Conservation (phyloP, 1,140 invertebrate genomes). For the Musca vetustissima region DNA sequence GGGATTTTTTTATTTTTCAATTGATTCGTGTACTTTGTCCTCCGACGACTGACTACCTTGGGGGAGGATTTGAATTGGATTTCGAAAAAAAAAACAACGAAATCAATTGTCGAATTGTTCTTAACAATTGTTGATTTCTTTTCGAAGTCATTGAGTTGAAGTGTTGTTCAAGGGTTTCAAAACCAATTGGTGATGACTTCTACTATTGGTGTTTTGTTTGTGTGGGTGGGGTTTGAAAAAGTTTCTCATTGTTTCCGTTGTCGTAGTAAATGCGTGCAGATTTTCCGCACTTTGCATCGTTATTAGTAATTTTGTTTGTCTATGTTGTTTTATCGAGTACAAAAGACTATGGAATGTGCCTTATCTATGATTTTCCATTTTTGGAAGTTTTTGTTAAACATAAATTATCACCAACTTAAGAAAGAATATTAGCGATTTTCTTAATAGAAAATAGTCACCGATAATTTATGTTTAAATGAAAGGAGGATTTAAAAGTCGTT, state of each 20-base stretch:
- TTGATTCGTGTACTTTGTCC: not conserved
- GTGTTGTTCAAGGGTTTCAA: not conserved
- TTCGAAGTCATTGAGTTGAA: not conserved
- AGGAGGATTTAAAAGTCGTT: no score
- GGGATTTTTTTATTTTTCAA: no score
- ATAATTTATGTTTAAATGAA: no score
- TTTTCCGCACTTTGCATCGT: not conserved
- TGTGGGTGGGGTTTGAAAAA: not conserved
- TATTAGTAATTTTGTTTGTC: not conserved
- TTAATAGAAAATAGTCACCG: no score
- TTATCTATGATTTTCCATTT: not conserved
- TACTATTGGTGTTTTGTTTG: not conserved
- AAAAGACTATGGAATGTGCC: not conserved
- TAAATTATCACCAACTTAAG: no score
- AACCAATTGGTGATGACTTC: not conserved
- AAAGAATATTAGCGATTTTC: no score
- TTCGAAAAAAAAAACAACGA: slow-evolving; percentile 18
- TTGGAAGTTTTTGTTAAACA: not conserved
- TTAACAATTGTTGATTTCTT: slow-evolving; percentile 12
- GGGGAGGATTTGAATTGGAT: slow-evolving; percentile 7
- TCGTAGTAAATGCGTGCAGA: not conserved
- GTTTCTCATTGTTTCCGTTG: slow-evolving; percentile 18
- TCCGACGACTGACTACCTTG: slow-evolving; percentile 3
- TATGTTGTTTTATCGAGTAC: not conserved
- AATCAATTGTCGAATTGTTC: slow-evolving; percentile 10